These are phyloP conservation scores for Steinernema feltiae DNA, from an alignment of 1,140 invertebrate species.

Conservation along the genomic window DNA sequence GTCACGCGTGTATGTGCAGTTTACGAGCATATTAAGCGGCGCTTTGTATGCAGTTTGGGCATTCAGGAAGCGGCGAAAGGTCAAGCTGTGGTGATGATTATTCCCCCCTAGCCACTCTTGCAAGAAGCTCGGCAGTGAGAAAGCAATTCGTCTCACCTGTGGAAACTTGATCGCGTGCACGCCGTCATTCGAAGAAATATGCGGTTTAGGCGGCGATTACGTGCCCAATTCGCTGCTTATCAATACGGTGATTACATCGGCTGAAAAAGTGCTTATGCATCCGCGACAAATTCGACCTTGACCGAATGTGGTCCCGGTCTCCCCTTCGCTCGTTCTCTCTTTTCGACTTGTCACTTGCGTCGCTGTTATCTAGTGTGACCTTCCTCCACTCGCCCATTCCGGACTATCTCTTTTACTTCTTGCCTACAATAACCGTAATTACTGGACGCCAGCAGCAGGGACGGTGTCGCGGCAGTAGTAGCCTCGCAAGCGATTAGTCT, in stretches of 20 bases:
- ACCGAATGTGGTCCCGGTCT: neutral
- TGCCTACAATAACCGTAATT: neutral
- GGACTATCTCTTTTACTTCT: neutral
- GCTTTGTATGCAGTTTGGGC: too few relatives aligned
- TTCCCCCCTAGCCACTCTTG: too few relatives aligned
- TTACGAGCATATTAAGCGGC: too few relatives aligned
- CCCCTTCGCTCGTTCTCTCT: neutral
- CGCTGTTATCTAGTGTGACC: conserved; percentile 7
- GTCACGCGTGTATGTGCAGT: too few relatives aligned
- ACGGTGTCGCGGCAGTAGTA: neutral
- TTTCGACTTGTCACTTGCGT: conserved; percentile 1
- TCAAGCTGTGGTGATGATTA: too few relatives aligned
- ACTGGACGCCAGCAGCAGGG: neutral
- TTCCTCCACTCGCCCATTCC: neutral
- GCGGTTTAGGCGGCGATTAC: neutral
- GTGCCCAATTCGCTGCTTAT: neutral
- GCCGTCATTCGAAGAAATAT: neutral
- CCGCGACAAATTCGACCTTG: neutral
- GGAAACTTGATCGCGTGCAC: neutral
- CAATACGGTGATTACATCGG: neutral
- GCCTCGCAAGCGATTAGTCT: neutral
- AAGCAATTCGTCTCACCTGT: too few relatives aligned
- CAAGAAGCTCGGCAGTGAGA: too few relatives aligned
- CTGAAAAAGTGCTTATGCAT: conserved; percentile 1
- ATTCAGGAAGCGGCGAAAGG: too few relatives aligned